Base-by-base conservation (phyloP, 2,113 vertebrate species). In the Corythoichthys haematopterus region DNA sequence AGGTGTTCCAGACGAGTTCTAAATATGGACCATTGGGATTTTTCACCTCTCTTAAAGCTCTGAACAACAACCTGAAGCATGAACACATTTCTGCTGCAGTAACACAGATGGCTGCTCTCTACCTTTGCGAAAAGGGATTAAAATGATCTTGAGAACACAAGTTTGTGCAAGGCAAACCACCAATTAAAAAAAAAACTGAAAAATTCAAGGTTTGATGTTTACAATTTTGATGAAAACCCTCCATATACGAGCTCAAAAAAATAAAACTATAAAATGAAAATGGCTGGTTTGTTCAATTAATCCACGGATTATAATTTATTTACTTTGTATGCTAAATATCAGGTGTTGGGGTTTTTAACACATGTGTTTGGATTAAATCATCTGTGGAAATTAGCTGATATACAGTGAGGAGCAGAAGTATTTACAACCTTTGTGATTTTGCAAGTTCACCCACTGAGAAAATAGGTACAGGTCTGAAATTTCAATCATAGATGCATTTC, bases 11-110 rank as follows among this genome's bases (percentile, higher is more conserved):
- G 33, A 57, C 8, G 3, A 36, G 12, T 36, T 36, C 55, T 57
- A 48, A 59, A 70, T 50, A 47, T 38, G 43, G 73, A 71, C 52
- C 48, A 11, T 69, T 81, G 67, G 59, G 78, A 43, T 50, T 59
- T 66, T 66, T 4, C 3, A 8, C 28, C 70, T 67, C 46, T 58
- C 51, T 36, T 51, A 62, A 10, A 72, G 35, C 15, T 48, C 36
- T 59, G 50, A 70, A 47, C 12, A 55, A 58, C 59, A 62, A 62
- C 20, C 40, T 46, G 28, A 48, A 56, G 63, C 68, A 66, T 1
- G 28, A 69, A 60, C 64, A 68, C 51, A 35, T 55, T 55, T 33
- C 11, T 36, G 2, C 55, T 14, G 33, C 33, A 36, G 33, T 33
- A 36, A 36, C 55, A 57, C 28, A 35, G 33, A 36, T 14, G 55